Evolutionary conservation across 64 coral and sea anemone genomes (phyloP).

Genomic region (Trachythela sp.): DNA sequence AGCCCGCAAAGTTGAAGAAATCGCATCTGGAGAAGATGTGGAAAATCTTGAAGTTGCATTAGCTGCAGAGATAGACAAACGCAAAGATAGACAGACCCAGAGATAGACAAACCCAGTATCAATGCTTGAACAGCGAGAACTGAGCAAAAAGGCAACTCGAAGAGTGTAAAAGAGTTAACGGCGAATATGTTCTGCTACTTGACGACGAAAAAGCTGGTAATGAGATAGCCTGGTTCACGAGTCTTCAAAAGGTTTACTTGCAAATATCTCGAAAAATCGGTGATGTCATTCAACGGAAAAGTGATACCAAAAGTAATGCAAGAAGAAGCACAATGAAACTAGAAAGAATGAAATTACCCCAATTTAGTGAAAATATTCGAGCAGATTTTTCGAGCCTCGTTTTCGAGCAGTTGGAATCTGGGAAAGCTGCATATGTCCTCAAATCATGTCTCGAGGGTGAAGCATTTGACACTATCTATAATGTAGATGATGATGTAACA

Average conservation of each 20-base stretch:
- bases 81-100: too few species aligned
- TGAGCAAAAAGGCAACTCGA: not conserved
- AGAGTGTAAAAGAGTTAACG: not conserved
- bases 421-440: too few species aligned
- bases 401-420: not conserved
- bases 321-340: not conserved
- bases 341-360: slow-evolving; percentile 8
- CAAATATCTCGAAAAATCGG: not conserved
- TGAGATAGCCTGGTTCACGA: not conserved
- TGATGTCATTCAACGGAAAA: not conserved
- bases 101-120: not conserved
- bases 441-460: not conserved
- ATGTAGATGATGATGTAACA: not conserved
- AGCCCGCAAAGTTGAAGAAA: not conserved
- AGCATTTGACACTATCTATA: not conserved
- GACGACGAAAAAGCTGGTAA: not conserved
- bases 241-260: not conserved
- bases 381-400: not conserved
- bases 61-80: not conserved
- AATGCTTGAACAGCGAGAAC: not conserved
- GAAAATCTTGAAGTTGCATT: too few species aligned
- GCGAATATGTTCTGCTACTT: too few species aligned
- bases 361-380: not conserved
- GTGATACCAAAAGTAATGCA: not conserved
- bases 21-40: not conserved